Evolutionary conservation across 2,888 invertebrate genomes (phyloP), one percentile per base, ranked within the genome.

Genomic region (Thelaira solivaga): DNA sequence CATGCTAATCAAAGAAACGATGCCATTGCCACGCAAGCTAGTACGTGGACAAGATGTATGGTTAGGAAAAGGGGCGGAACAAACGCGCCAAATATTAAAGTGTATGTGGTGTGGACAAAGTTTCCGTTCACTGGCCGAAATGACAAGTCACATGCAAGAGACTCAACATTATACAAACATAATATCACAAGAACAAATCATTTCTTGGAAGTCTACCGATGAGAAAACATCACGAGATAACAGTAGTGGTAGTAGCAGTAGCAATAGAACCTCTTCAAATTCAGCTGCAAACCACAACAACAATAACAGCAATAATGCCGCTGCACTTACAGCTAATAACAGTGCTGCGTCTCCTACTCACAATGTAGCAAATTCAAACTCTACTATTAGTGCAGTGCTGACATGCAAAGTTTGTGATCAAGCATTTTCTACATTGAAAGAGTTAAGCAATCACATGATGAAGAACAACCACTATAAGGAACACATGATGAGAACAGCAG

Each of bases 101-200:
- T 98, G 98, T 88, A 98, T 98, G 97, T 98, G 98, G 96, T 98
- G 98, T 84, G 97, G 98, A 0, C 98, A 98, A 87, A 98, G 97
- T 83, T 98, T 98, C 91, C 93, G 97, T 69, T 96, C 97, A 0
- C 90, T 98, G 67, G 98, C 98, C 2, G 97, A 98, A 90, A 97
- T 98, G 95, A 98, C 98, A 1, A 96, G 95, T 84, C 98, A 98
- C 89, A 98, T 98, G 98, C 97, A 98, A 88, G 95, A 98, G 86
- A 98, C 98, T 22, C 97, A 98, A 87, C 98, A 98, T 87, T 98
- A 98, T 87, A 97, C 98, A 0, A 98, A 98, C 87, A 98, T 98
- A 82, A 98, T 98, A 86, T 98, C 97, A 13, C 97, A 97, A 88
- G 97, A 97, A 89, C 97, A 97, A 90, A 97, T 97, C 71, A 97